phyloP scores from a whole-genome alignment of 2,888 invertebrate genomes.

The Caenorhabditis sp. region DNA sequence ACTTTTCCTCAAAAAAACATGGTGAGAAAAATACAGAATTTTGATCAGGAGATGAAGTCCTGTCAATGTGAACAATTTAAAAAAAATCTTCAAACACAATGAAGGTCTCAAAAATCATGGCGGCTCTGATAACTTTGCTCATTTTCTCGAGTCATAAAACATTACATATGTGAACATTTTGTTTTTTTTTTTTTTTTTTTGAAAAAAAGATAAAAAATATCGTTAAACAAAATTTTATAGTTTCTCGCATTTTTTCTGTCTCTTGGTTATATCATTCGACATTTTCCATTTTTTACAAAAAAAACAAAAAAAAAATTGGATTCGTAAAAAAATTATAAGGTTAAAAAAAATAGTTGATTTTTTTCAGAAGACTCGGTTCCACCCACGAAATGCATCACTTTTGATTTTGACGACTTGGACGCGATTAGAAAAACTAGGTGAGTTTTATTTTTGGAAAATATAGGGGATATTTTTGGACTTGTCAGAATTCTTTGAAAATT shows the following conservation, averaged over 20 bases:
- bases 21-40: too few relatives aligned
- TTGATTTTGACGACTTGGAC: conserved; percentile 39
- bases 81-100: too few relatives aligned
- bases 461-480: not conserved
- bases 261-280: too few relatives aligned
- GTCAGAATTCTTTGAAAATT: not conserved
- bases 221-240: not conserved
- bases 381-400: conserved; percentile 17
- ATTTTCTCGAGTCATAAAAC: too few relatives aligned
- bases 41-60: too few relatives aligned
- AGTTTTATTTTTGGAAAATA: conserved; percentile 1
- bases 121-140: too few relatives aligned
- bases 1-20: too few relatives aligned
- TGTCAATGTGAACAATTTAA: too few relatives aligned
- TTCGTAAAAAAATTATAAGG: not conserved
- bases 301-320: not conserved
- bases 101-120: too few relatives aligned
- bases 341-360: not conserved
- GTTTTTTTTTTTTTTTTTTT: too few relatives aligned
- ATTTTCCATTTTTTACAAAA: too few relatives aligned
- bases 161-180: too few relatives aligned
- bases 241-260: not conserved
- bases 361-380: not conserved
- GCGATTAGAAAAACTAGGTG: conserved; percentile 38
- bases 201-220: not conserved